Evolutionary conservation across 2,888 invertebrate species (phyloP).

Genomic region (Chesias legatella): DNA sequence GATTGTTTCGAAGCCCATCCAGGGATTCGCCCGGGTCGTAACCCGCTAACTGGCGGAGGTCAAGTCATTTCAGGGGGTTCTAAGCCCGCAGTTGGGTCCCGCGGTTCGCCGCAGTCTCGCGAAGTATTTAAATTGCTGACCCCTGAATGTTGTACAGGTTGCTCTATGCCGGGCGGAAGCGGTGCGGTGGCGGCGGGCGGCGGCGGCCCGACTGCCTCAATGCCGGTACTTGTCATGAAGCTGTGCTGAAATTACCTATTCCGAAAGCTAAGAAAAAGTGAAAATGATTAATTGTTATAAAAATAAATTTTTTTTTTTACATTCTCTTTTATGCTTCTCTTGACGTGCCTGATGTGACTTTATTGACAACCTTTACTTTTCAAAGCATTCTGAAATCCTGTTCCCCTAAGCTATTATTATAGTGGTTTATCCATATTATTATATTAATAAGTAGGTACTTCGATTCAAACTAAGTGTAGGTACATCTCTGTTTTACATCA

Average conservation of each 20-base stretch:
- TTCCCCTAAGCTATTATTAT: no score
- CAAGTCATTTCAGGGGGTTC: constrained; percentile 12
- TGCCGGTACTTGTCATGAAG: constrained; percentile 69
- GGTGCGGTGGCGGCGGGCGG: constrained; percentile 36
- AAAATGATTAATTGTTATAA: constrained; percentile 29
- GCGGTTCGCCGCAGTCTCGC: constrained; percentile 24
- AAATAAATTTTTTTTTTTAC: constrained; percentile 21
- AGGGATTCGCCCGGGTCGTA: constrained; percentile 54
- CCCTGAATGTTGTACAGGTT: constrained; percentile 62
- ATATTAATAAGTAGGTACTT: no score
- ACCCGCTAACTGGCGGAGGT: constrained; percentile 38
- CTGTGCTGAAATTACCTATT: constrained; percentile 47
- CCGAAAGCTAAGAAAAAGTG: constrained; percentile 62
- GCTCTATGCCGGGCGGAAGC: constrained; percentile 44
- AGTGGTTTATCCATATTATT: no score
- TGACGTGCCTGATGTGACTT: not conserved
- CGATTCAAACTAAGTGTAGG: no score
- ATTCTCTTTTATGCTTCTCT: constrained; percentile 12
- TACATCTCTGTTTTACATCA: no score
- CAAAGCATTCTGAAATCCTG: no score
- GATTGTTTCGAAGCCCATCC: constrained; percentile 63
- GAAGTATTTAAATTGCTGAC: constrained; percentile 50
- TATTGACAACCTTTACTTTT: no score
- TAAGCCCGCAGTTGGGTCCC: constrained; percentile 1
- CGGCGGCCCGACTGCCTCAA: constrained; percentile 46